Base-by-base conservation (phyloP, 2,113 vertebrate species). In the Micronycteris hirsuta region DNA sequence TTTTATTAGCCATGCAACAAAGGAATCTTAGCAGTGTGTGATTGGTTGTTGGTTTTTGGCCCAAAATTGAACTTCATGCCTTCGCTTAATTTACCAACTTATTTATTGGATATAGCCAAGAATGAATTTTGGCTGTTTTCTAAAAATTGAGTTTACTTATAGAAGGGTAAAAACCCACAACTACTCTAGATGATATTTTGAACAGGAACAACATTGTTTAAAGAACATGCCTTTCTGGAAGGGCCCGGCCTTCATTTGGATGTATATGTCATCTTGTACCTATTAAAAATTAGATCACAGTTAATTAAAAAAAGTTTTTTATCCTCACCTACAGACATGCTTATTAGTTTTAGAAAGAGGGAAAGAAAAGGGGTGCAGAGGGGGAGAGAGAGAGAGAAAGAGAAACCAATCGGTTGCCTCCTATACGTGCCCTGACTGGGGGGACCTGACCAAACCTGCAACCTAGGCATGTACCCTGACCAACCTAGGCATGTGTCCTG, bases 71-170 rank as follows among this genome's bases (percentile, higher is more conserved):
- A 71, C 22, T 91, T 93, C 12, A 36, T 73, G 52, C 38, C 56
- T 68, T 52, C 74, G 74, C 28, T 68, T 93, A 58, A 81, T n/a
- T 68, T 93, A 58, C 11, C 5, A 68, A 5, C 56, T 52, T 58
- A 45, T 31, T 91, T 73, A 49, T n/a, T 91, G 76, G 61, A 70
- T n/a, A 36, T 45, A 52, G 49, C 33, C 63, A 38, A 65, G 26
- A 71, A 33, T 93, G 76, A 83, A n/a, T 86, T 74, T 76, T 86
- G 68, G n/a, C 82, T 93, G 20, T 76, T 93, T 86, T 52, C 43
- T 86, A 14, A 95, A 88, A 83, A 22, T 31, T 38, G 47, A 56
- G 38, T 91, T 81, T 36, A 49, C 45, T 95, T 31, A 36, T n/a
- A 36, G 49, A 91, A 49, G n/a, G n/a, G 38, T 54, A 71, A 82